Conservation (phyloP, 2,888 invertebrate species). For the Epirrhoe alternata region DNA sequence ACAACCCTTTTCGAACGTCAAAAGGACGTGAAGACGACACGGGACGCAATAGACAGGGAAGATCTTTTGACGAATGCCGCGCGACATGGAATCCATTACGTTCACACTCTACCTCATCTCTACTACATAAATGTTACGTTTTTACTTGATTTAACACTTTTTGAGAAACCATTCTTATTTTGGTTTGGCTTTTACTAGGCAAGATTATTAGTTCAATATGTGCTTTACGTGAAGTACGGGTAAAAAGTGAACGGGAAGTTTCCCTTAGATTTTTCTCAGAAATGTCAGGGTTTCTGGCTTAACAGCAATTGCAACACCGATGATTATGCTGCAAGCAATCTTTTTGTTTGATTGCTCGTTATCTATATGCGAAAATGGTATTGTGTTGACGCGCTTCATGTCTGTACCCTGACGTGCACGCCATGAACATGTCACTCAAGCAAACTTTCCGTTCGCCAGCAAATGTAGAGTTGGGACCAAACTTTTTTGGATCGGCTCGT, state of each 20-base stretch:
- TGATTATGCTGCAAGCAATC: background rate
- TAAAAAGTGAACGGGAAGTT: background rate
- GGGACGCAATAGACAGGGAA: background rate
- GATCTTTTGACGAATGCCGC: background rate
- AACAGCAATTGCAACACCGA: background rate
- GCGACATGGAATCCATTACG: background rate
- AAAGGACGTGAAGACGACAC: background rate
- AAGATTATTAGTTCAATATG: background rate
- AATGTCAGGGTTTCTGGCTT: background rate
- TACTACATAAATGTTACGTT: background rate
- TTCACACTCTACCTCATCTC: background rate
- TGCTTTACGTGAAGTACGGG: background rate
- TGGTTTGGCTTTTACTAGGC: background rate
- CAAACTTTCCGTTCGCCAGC: constrained; percentile 58
- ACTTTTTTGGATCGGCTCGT: constrained; percentile 51
- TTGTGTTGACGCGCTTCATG: constrained; percentile 34
- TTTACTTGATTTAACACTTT: background rate
- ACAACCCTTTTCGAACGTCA: constrained; percentile 2
- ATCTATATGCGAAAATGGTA: constrained; percentile 39
- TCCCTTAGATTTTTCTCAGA: too few species aligned
- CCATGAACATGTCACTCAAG: constrained; percentile 80
- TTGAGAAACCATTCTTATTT: background rate
- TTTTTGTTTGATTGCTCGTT: constrained; percentile 23
- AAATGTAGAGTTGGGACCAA: constrained; percentile 43
- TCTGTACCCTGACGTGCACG: constrained; percentile 55